Evolutionary conservation across 2,797 vertebrate species (phyloP).

Genomic region (Chrysocyon brachyurus): DNA sequence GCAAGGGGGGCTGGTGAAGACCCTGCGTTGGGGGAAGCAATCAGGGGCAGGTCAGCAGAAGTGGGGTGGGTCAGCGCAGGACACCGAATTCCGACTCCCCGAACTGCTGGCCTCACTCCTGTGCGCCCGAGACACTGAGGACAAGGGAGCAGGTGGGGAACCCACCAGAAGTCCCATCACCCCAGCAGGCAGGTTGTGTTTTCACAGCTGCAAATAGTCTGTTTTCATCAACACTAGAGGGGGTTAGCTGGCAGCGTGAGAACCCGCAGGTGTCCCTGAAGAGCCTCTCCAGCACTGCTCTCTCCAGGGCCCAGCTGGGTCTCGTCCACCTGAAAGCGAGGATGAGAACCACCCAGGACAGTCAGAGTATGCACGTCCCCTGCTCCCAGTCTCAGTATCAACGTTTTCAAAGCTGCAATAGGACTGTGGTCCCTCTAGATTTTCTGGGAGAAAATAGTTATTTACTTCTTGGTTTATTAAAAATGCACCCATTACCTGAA

Average conservation of each 20-base stretch:
- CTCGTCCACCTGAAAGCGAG: not conserved
- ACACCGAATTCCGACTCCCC: not conserved
- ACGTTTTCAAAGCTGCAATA: slow-evolving; percentile 19
- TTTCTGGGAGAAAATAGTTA: slow-evolving; percentile 52
- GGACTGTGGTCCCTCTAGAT: slow-evolving; percentile 57
- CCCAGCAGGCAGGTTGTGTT: not conserved
- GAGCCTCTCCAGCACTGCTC: not conserved
- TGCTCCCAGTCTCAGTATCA: not conserved
- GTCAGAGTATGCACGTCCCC: not conserved
- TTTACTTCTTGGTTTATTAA: slow-evolving; percentile 79
- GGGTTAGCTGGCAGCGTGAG: slow-evolving; percentile 4
- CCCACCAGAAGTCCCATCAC: not conserved
- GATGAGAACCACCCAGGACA: not conserved
- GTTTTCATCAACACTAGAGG: slow-evolving; percentile 69
- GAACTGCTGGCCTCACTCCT: accelerated
- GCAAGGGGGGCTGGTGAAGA: not conserved
- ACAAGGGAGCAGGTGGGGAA: accelerated
- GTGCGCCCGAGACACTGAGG: too few species aligned
- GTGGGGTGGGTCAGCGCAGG: accelerated
- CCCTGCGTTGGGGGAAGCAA: not conserved
- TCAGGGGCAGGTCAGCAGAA: not conserved
- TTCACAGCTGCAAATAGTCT: not conserved
- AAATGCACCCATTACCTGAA: slow-evolving; percentile 79
- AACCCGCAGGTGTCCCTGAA: slow-evolving; percentile 3
- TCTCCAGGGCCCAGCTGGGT: not conserved